These are phyloP conservation scores for Thaumatotibia leucotreta DNA, from an alignment of 1,140 invertebrate species.

Conservation along the genomic window DNA sequence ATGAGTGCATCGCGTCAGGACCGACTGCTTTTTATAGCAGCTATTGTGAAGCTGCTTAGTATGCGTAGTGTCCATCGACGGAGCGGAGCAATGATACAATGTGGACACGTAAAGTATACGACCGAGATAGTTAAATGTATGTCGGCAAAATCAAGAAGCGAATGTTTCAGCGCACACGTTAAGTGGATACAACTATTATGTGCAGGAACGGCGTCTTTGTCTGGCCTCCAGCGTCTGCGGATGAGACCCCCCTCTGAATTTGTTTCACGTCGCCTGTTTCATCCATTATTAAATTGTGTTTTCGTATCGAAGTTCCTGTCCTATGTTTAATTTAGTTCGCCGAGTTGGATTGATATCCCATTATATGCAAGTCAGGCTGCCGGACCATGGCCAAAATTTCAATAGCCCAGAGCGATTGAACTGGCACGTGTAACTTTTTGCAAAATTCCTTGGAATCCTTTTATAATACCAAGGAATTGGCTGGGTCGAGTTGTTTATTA, in stretches of 20 bases:
- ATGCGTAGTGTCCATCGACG: conserved; percentile 30
- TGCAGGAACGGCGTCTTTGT: neutral
- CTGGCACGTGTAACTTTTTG: conserved; percentile 73
- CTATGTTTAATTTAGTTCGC: conserved; percentile 39
- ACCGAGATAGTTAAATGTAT: conserved; percentile 38
- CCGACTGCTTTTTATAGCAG: conserved; percentile 42
- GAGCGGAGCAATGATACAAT: conserved; percentile 32
- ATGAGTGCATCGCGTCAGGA: conserved; percentile 28
- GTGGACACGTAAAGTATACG: conserved; percentile 34
- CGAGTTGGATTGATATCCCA: conserved; percentile 55
- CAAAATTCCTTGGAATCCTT: conserved; percentile 66
- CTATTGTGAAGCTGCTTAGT: conserved; percentile 45
- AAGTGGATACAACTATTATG: neutral
- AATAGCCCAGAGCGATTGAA: conserved; percentile 68
- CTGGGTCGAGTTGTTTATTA: conserved; percentile 68
- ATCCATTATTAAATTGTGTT: conserved; percentile 2
- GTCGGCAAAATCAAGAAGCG: conserved; percentile 18
- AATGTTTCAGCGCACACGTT: neutral
- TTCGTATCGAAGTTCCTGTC: conserved; percentile 10
- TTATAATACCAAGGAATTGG: conserved; percentile 53
- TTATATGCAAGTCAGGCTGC: conserved; percentile 55
- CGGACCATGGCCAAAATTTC: conserved; percentile 64
- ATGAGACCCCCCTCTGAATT: neutral
- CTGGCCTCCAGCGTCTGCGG: neutral
- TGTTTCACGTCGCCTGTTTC: neutral